These are phyloP conservation scores for Drosophila helvetica DNA, from an alignment of 2,888 invertebrate species.

Conservation along the genomic window DNA sequence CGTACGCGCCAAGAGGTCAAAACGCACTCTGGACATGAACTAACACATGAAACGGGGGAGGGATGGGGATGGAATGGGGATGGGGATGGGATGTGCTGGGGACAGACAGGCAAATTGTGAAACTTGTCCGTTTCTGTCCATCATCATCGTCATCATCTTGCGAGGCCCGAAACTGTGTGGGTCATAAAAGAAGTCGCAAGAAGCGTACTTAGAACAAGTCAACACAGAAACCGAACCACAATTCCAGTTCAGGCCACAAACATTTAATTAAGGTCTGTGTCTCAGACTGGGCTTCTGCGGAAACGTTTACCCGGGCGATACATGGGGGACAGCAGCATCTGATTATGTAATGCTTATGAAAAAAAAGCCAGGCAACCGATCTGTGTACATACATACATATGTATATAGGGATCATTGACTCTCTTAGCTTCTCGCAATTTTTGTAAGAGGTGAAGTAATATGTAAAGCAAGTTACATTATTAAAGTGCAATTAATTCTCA, in stretches of 20 bases:
- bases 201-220: slow-evolving; percentile 71
- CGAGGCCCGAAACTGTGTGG: slow-evolving; percentile 36
- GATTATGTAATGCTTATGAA: slow-evolving; percentile 31
- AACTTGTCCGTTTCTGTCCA: slow-evolving; percentile 45
- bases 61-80: slow-evolving; percentile 4
- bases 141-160: slow-evolving; percentile 13
- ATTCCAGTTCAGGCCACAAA: slow-evolving; percentile 60
- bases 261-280: slow-evolving; percentile 71
- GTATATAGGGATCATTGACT: slow-evolving; percentile 33
- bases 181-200: slow-evolving; percentile 69
- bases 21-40: slow-evolving; percentile 64
- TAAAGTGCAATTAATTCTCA: slow-evolving; percentile 35
- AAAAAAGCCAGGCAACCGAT: slow-evolving; percentile 11
- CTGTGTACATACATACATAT: not conserved
- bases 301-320: slow-evolving; percentile 51
- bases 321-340: slow-evolving; percentile 32
- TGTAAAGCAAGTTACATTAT: too few species aligned
- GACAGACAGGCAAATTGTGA: slow-evolving; percentile 59
- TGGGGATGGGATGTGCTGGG: not conserved
- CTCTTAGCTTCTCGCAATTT: slow-evolving; percentile 15
- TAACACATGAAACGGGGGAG: slow-evolving; percentile 21
- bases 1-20: slow-evolving; percentile 77
- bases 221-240: slow-evolving; percentile 27
- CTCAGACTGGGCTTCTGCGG: slow-evolving; percentile 46
- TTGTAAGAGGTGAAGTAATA: slow-evolving; percentile 6